Evolutionary conservation across 1,140 invertebrate species (phyloP).

Genomic region (Helicoverpa zea): DNA sequence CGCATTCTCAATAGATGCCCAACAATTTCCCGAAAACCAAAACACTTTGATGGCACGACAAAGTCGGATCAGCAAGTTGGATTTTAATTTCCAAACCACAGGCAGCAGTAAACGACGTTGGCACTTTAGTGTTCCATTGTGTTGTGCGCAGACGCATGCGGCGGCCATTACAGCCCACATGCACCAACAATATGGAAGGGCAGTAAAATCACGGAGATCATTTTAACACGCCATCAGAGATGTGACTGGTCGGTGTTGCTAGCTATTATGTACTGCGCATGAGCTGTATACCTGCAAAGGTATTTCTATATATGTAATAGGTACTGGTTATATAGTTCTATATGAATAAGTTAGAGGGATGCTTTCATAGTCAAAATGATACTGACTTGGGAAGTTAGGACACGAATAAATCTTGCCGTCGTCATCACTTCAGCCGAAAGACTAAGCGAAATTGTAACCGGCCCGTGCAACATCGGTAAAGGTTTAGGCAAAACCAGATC

Average conservation of each 20-base stretch:
- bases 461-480: too few species aligned
- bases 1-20: not conserved
- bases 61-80: constrained; percentile 67
- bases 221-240: constrained; percentile 57
- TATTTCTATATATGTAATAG: too few species aligned
- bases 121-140: constrained; percentile 82
- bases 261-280: not conserved
- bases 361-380: too few species aligned
- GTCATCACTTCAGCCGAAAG: too few species aligned
- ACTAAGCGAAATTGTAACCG: too few species aligned
- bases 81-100: constrained; percentile 85
- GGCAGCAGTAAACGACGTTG: constrained; percentile 75
- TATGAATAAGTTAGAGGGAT: too few species aligned
- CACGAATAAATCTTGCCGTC: too few species aligned
- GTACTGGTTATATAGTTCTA: too few species aligned
- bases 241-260: constrained; percentile 35
- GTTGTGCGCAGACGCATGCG: constrained; percentile 61
- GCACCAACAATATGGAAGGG: constrained; percentile 53
- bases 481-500: too few species aligned
- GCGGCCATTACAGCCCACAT: constrained; percentile 73
- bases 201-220: constrained; percentile 70
- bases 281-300: too few species aligned
- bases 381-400: too few species aligned
- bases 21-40: constrained; percentile 16
- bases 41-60: constrained; percentile 29